A percentile compares a stretch with the other conserved stretches of the same genome.
Evolutionary conservation across 2,113 vertebrate genomes (phyloP).

Genomic region (Clarias magur): DNA sequence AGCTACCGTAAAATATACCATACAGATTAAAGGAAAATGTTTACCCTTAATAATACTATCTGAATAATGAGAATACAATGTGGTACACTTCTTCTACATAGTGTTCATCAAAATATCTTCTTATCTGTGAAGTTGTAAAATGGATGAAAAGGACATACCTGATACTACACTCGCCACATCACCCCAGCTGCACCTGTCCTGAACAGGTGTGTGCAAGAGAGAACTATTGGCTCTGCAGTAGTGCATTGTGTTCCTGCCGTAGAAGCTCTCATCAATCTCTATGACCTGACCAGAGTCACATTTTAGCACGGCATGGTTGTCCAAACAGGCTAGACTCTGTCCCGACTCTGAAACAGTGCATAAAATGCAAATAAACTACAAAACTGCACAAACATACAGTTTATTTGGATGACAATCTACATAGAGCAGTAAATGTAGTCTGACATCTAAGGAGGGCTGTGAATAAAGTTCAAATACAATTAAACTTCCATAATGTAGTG

Average conservation of each 20-base stretch:
- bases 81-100: neutral
- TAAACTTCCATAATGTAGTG: neutral
- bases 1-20: too few species aligned
- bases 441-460: neutral
- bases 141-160: slow-evolving; percentile 71
- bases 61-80: neutral
- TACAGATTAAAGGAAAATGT: neutral
- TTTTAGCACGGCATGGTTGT: slow-evolving; percentile 80
- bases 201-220: slow-evolving; percentile 48
- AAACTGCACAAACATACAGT: neutral
- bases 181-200: slow-evolving; percentile 83
- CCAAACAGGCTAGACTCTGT: slow-evolving; percentile 79
- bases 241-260: slow-evolving; percentile 81
- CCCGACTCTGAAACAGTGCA: slow-evolving; percentile 70
- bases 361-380: neutral
- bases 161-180: slow-evolving; percentile 78
- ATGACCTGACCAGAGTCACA: slow-evolving; percentile 88
- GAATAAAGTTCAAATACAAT: neutral
- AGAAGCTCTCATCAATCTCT: slow-evolving; percentile 82
- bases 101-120: neutral
- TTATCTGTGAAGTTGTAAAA: neutral
- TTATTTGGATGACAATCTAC: neutral
- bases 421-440: neutral
- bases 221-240: slow-evolving; percentile 71
- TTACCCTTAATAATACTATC: neutral